These are phyloP conservation scores for Stegophylla sp. DNA, from an alignment of 2,888 invertebrate genomes.

Conservation along the genomic window DNA sequence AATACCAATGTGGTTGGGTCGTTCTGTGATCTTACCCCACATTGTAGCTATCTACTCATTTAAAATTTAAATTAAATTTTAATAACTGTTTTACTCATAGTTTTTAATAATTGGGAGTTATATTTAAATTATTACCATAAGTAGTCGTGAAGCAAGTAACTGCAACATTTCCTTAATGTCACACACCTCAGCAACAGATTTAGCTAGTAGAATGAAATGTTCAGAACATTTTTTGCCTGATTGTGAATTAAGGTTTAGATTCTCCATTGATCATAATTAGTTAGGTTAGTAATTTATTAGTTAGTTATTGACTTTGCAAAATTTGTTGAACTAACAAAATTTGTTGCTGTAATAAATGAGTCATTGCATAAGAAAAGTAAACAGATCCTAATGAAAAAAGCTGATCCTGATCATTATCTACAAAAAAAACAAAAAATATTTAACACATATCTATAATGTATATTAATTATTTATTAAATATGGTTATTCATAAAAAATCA, in stretches of 20 bases:
- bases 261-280: conserved; percentile 18
- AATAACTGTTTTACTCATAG: not conserved
- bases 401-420: conserved; percentile 2
- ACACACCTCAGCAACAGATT: conserved; percentile 8
- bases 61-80: not conserved
- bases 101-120: not conserved
- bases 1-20: not conserved
- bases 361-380: not conserved
- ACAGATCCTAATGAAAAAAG: not conserved
- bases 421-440: conserved; percentile 11
- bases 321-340: conserved; percentile 5
- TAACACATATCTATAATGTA: not conserved
- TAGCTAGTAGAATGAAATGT: conserved; percentile 8
- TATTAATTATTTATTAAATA: no score
- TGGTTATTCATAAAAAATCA: not conserved
- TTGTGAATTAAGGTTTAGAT: not conserved
- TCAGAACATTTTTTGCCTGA: not conserved
- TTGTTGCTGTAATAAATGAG: conserved; percentile 16
- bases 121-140: not conserved
- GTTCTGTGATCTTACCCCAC: not conserved
- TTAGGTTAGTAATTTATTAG: conserved; percentile 3
- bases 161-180: not conserved
- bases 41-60: not conserved
- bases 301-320: not conserved
- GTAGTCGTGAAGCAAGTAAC: not conserved